Conservation (phyloP, 2,888 invertebrate species). For the Tetanocera ferruginea region DNA sequence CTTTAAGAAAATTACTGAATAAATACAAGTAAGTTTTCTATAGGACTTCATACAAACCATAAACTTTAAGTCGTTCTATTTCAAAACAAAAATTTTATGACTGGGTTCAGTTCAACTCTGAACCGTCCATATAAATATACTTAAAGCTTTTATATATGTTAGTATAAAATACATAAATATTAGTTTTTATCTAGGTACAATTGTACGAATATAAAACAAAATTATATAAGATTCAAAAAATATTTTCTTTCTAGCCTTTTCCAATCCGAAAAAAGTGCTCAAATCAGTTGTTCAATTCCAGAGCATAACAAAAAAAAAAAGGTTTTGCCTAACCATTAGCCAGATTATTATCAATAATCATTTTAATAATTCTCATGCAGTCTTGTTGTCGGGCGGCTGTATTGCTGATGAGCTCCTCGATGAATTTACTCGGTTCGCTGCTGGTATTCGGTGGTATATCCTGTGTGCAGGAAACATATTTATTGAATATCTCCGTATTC, state of each 20-base stretch:
- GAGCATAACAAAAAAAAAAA: not conserved
- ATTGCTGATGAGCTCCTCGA: constrained; percentile 64
- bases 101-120: too few relatives aligned
- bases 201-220: not conserved
- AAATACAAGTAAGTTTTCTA: too few relatives aligned
- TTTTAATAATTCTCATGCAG: constrained; percentile 64
- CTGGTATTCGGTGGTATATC: constrained; percentile 66
- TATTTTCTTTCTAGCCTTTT: too few relatives aligned
- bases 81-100: too few relatives aligned
- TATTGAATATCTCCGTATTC: constrained; percentile 65
- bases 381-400: constrained; percentile 65
- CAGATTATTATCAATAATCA: constrained; percentile 63
- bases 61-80: too few relatives aligned
- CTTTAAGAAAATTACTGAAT: too few relatives aligned
- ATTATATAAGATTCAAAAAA: not conserved
- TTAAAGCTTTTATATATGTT: not conserved
- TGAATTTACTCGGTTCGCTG: constrained; percentile 63
- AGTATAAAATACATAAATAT: not conserved
- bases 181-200: not conserved
- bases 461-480: constrained; percentile 67
- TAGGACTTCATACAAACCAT: too few relatives aligned
- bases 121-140: too few relatives aligned
- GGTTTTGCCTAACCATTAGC: constrained; percentile 48
- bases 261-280: not conserved
- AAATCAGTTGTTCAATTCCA: not conserved